Evolutionary conservation across 2,797 vertebrate species (phyloP).

Genomic region (Borostomias antarcticus): DNA sequence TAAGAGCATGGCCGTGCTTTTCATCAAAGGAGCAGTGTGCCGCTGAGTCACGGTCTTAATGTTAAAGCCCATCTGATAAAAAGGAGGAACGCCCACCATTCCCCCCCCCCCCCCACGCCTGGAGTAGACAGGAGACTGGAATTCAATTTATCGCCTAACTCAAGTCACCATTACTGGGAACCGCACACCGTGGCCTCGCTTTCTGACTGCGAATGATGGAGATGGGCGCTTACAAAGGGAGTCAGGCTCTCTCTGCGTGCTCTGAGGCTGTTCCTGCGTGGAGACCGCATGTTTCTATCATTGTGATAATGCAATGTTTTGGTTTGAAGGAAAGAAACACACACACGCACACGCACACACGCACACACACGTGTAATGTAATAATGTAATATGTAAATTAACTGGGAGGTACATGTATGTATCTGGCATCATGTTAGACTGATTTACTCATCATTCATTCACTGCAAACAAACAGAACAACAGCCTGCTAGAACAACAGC

Average conservation of each 20-base stretch:
- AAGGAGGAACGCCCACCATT: conserved; percentile 51
- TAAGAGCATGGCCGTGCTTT: conserved; percentile 33
- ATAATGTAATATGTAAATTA: no score
- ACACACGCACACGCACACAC: not conserved
- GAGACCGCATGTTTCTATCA: not conserved
- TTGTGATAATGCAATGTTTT: not conserved
- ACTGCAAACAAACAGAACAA: no score
- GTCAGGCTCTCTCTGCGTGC: not conserved
- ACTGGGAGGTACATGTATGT: no score
- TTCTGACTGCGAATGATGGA: conserved; percentile 18
- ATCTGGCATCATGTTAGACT: no score
- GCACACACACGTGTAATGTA: no score
- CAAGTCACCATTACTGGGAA: conserved; percentile 53
- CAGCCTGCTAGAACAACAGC: no score
- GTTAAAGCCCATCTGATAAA: conserved; percentile 58
- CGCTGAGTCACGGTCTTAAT: conserved; percentile 49
- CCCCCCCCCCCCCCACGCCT: conserved; percentile 44
- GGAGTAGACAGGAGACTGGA: conserved; percentile 39
- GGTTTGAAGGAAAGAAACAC: not conserved
- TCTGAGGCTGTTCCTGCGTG: not conserved
- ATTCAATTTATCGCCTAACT: conserved; percentile 60
- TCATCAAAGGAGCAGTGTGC: conserved; percentile 7
- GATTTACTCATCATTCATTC: no score
- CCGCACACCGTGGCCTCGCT: conserved; percentile 40
- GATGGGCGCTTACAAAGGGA: not conserved